phyloP scores from a whole-genome alignment of 2,888 invertebrate genomes.

The Leptogaster cylindrica region DNA sequence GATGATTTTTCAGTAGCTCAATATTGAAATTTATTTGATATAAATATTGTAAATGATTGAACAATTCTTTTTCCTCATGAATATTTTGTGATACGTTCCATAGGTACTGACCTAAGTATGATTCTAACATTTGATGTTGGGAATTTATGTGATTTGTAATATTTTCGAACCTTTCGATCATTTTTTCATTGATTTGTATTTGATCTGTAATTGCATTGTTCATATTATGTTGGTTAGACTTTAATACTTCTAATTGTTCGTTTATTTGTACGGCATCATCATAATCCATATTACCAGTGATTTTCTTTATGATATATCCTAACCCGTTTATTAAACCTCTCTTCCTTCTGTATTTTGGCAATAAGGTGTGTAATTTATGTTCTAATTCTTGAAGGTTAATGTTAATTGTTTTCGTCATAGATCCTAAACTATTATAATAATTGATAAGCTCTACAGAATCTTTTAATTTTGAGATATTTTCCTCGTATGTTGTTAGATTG shows the following conservation, averaged over 20 bases:
- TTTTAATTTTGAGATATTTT: constrained; percentile 25
- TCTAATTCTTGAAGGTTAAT: constrained; percentile 21
- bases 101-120: constrained; percentile 25
- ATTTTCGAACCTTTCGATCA: constrained; percentile 35
- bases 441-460: neutral
- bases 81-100: constrained; percentile 10
- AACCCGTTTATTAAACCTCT: constrained; percentile 39
- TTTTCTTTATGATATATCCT: constrained; percentile 34
- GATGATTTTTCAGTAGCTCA: constrained; percentile 31
- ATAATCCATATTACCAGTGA: constrained; percentile 42
- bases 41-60: constrained; percentile 24
- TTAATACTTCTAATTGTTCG: constrained; percentile 11
- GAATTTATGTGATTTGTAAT: constrained; percentile 43
- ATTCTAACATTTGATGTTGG: constrained; percentile 40
- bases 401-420: constrained; percentile 1
- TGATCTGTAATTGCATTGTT: neutral
- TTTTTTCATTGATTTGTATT: constrained; percentile 25
- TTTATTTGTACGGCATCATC: constrained; percentile 37
- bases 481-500: constrained; percentile 19
- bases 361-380: constrained; percentile 7
- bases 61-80: constrained; percentile 15
- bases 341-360: constrained; percentile 27
- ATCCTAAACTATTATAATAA: neutral
- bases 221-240: constrained; percentile 26
- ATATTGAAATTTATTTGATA: constrained; percentile 38